These are phyloP conservation scores for Ariopsis seemanni DNA, from an alignment of 2,113 vertebrate species.

Conservation along the genomic window DNA sequence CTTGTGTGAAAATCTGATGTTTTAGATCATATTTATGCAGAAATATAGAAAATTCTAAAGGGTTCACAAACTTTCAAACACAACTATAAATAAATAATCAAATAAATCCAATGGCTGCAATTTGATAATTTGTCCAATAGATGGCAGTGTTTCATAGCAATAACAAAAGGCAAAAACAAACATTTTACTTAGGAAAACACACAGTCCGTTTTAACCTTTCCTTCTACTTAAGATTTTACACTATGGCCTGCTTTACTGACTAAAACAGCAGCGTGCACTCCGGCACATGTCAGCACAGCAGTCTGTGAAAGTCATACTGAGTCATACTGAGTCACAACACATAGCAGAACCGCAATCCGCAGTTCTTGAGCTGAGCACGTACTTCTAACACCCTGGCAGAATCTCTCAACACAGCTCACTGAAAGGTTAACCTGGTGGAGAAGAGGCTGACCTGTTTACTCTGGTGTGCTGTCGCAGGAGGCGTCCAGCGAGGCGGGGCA, in stretches of 20 bases:
- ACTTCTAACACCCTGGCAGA: background rate
- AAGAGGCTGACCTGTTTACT: constrained; percentile 63
- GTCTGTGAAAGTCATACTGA: background rate
- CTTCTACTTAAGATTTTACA: background rate
- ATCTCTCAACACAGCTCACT: background rate
- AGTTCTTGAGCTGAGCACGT: background rate
- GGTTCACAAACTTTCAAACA: too few relatives aligned
- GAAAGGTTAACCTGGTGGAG: background rate
- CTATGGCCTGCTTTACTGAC: background rate
- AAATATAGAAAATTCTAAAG: too few relatives aligned
- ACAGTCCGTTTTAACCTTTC: background rate
- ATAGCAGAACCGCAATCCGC: too few relatives aligned
- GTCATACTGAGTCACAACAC: background rate
- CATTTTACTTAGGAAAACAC: background rate
- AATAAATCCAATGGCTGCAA: background rate
- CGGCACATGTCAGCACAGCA: background rate
- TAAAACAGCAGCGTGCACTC: background rate
- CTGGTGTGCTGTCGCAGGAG: constrained; percentile 71
- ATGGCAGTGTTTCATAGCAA: constrained; percentile 42
- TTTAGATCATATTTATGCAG: too few relatives aligned
- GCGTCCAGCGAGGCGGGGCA: constrained; percentile 74
- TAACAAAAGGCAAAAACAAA: constrained; percentile 11
- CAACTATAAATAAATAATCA: background rate
- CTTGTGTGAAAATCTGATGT: too few relatives aligned
- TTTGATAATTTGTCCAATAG: constrained; percentile 20